A percentile compares a stretch with the other conserved stretches of the same genome.
phyloP scores from a whole-genome alignment of 2,888 invertebrate species.

The Melieria omissa region DNA sequence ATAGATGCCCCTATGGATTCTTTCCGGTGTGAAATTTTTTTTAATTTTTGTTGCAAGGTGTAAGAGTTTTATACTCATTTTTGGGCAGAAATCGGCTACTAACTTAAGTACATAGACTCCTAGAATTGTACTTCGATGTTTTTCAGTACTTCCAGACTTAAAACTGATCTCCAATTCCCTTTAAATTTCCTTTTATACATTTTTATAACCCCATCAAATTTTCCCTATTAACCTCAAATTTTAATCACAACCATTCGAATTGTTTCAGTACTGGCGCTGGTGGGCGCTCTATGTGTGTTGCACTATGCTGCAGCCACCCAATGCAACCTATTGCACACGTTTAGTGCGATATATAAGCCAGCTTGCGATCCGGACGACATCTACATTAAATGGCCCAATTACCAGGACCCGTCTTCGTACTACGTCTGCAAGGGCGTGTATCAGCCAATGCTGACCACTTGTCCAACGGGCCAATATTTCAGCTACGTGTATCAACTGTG shows the following conservation, averaged over 20 bases:
- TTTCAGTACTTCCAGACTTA: no score
- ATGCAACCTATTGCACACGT: constrained; percentile 7
- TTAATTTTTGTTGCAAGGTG: no score
- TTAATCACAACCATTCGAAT: neutral
- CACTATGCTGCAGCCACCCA: constrained; percentile 22
- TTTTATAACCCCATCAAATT: no score
- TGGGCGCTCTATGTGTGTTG: constrained; percentile 44
- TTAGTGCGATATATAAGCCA: constrained; percentile 39
- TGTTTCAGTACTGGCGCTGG: constrained; percentile 50
- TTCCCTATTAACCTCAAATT: neutral
- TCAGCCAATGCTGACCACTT: constrained; percentile 32
- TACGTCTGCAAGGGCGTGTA: constrained; percentile 45
- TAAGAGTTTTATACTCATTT: no score
- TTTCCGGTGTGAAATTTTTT: no score
- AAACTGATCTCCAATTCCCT: no score
- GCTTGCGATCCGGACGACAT: constrained; percentile 38
- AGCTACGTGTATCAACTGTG: constrained; percentile 55
- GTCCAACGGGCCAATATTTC: constrained; percentile 48
- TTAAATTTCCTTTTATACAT: no score
- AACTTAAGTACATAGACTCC: no score
- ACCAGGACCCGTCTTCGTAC: constrained; percentile 42
- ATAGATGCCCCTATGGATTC: no score
- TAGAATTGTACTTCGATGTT: no score
- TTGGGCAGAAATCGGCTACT: no score
- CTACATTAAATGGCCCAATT: constrained; percentile 50